Conservation (phyloP, 2,888 invertebrate species). For the Hoplodrina ambigua region DNA sequence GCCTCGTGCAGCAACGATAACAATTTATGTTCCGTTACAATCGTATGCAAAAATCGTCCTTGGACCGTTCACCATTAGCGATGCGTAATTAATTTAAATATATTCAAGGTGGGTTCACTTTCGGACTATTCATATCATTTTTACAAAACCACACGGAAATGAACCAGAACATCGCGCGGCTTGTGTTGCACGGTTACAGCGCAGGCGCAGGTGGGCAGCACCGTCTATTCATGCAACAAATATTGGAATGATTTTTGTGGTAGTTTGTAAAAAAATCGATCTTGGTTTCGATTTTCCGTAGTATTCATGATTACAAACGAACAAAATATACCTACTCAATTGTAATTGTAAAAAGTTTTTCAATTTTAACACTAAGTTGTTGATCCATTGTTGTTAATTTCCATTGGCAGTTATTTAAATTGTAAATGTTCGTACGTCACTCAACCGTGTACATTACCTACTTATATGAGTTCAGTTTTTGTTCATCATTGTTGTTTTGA, state of each 20-base stretch:
- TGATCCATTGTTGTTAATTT: conserved; percentile 17
- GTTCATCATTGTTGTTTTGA: conserved; percentile 48
- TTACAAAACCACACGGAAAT: conserved; percentile 81
- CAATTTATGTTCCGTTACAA: conserved; percentile 79
- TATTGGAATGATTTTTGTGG: neutral
- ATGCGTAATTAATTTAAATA: conserved; percentile 86
- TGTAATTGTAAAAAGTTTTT: neutral
- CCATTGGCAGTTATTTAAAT: conserved; percentile 39
- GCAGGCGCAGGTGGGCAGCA: neutral
- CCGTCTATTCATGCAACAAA: conserved; percentile 7
- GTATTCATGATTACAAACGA: neutral
- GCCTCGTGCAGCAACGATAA: conserved; percentile 63
- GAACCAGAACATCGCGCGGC: conserved; percentile 67
- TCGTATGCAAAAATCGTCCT: conserved; percentile 88
- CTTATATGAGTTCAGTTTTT: conserved; percentile 18
- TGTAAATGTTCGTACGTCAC: conserved; percentile 47
- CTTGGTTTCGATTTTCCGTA: neutral
- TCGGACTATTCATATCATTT: conserved; percentile 81
- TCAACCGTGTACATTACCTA: neutral
- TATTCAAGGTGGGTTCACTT: conserved; percentile 83
- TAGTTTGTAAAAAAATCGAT: neutral
- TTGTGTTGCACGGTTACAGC: neutral
- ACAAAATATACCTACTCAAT: neutral
- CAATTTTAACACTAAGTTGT: neutral
- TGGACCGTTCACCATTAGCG: conserved; percentile 78